Base-by-base conservation (phyloP, 2,797 vertebrate species). In the Crenuchus spilurus region DNA sequence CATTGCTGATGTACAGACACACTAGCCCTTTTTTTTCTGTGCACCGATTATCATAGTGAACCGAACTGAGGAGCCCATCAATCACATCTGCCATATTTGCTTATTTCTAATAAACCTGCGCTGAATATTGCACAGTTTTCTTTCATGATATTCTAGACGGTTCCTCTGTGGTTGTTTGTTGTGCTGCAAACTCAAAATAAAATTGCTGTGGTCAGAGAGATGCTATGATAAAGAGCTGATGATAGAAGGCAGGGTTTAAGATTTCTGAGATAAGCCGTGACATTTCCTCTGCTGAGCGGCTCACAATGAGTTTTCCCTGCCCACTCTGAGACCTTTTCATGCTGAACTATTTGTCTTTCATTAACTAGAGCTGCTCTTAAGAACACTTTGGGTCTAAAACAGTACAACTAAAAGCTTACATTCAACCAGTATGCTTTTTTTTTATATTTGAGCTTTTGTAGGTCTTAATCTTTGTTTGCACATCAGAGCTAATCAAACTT, bases 181-280 rank as follows among this genome's bases (percentile, higher is more conserved):
- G 64, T 58, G 24, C 63, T 49, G 65, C 49, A 70, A 74, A 76
- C 48, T 52, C 6, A 2, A 60, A 66, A 61, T 70, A 72, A 65
- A 78, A 76, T 44, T 61, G 52, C 60, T 24, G 33, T 41, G 37
- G 65, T 63, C 54, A 66, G 60, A 70, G 26, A 76, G 60, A 71
- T 76, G 69, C 39, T 44, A 57, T 39, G 74, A 75, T 78, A 76
- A 52, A 62, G 49, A 52, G 55, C 67, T 65, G 61, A 44, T 46
- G 72, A 72, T 66, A 71, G 54, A 35, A 55, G 62, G 26, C 18
- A 67, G 49, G 63, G 79, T 63, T 70, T 70, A 63, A 78, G 76
- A 73, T 78, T 57, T 71, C 61, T 41, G 52, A 67, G 70, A 78
- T 75, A 75, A 82, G 30, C 28, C 22, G 18, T 74, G 70, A 80